A percentile compares a stretch with the other conserved stretches of the same genome.
These are phyloP conservation scores for Pogona vitticeps DNA, from an alignment of 2,113 vertebrate genomes.

Conservation along the genomic window DNA sequence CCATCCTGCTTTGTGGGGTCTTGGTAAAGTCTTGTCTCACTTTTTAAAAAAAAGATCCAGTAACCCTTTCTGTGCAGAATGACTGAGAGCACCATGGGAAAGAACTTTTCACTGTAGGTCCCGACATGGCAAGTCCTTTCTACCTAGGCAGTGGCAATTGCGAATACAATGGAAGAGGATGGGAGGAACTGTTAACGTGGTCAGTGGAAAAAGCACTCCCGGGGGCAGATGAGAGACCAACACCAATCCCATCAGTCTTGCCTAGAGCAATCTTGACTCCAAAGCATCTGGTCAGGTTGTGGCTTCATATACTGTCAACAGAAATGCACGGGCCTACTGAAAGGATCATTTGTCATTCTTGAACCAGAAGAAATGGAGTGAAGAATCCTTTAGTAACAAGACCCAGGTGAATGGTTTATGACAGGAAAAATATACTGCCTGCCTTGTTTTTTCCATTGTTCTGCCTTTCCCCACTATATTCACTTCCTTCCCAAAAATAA, in stretches of 20 bases:
- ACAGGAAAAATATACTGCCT: neutral
- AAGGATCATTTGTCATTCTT: neutral
- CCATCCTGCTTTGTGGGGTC: neutral
- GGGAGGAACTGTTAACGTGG: neutral
- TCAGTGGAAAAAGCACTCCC: neutral
- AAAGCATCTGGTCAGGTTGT: neutral
- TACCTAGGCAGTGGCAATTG: neutral
- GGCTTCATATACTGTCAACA: neutral
- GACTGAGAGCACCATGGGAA: neutral
- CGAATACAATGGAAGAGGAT: neutral
- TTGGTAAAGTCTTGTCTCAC: neutral
- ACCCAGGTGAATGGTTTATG: neutral
- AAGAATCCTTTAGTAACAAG: neutral
- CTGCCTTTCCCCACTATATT: neutral
- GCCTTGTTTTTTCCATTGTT: neutral
- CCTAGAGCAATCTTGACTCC: neutral
- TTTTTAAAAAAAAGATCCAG: neutral
- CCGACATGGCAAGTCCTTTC: neutral
- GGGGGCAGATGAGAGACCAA: neutral
- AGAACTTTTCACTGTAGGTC: neutral
- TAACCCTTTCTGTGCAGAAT: slow-evolving; percentile 6
- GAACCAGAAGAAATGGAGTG: neutral
- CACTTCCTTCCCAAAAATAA: neutral
- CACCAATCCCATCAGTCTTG: neutral
- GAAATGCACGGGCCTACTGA: neutral